These are phyloP conservation scores for Cephus nigrinus DNA, from an alignment of 2,888 invertebrate species.

Conservation along the genomic window DNA sequence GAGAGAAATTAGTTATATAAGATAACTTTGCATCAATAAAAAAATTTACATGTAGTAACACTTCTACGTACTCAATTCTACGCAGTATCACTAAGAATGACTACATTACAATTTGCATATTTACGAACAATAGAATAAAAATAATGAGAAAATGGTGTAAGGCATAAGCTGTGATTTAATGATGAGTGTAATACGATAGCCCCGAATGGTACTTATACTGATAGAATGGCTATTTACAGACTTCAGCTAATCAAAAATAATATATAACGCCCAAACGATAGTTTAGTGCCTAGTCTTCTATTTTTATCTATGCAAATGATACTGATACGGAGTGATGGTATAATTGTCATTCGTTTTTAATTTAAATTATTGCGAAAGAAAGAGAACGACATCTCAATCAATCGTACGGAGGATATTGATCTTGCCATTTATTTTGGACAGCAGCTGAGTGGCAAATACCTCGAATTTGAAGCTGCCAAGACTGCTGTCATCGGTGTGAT, in stretches of 20 bases:
- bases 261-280: not conserved
- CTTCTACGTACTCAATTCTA: not conserved
- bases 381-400: not conserved
- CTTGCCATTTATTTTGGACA: slow-evolving; percentile 1
- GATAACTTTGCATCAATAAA: not conserved
- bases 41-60: not conserved
- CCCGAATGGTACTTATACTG: not conserved
- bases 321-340: not conserved
- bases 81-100: not conserved
- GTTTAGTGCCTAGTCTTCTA: not conserved
- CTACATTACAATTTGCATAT: not conserved
- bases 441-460: slow-evolving; percentile 63
- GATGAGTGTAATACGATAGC: not conserved
- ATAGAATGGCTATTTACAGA: slow-evolving; percentile 1
- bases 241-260: not conserved
- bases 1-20: not conserved
- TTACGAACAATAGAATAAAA: slow-evolving; percentile 26
- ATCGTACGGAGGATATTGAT: not conserved
- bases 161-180: slow-evolving; percentile 27
- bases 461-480: slow-evolving; percentile 78
- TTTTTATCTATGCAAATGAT: not conserved
- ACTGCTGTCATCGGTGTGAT: slow-evolving; percentile 78
- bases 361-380: not conserved
- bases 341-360: not conserved
- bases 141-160: slow-evolving; percentile 37